Evolutionary conservation across 1,140 invertebrate species (phyloP).

Genomic region (Drosophila insularis): DNA sequence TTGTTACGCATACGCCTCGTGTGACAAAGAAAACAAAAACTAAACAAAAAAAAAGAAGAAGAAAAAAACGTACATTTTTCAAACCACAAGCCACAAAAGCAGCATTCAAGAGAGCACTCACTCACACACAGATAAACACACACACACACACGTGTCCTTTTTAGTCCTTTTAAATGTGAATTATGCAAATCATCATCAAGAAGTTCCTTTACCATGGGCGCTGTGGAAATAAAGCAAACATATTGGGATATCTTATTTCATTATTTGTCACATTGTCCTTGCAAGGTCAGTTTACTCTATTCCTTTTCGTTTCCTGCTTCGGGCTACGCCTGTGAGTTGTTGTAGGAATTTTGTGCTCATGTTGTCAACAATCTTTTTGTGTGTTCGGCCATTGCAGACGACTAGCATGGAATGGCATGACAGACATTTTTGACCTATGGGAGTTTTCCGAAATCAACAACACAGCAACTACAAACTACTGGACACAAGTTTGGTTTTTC

Average conservation of each 20-base stretch:
- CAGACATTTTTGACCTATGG: slow-evolving; percentile 6
- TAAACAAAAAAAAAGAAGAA: background rate
- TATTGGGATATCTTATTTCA: no score
- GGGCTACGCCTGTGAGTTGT: background rate
- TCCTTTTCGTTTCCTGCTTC: background rate
- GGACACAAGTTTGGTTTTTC: slow-evolving; percentile 53
- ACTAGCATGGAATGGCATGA: background rate
- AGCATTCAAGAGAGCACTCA: slow-evolving; percentile 41
- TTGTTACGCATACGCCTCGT: slow-evolving; percentile 71
- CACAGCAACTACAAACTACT: slow-evolving; percentile 6
- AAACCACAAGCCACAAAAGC: slow-evolving; percentile 39
- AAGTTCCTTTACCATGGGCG: background rate
- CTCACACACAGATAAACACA: slow-evolving; percentile 15
- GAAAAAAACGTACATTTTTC: slow-evolving; percentile 40
- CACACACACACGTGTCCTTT: slow-evolving; percentile 21
- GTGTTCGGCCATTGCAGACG: background rate
- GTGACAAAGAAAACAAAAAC: slow-evolving; percentile 51
- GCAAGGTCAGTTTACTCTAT: background rate
- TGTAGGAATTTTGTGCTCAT: slow-evolving; percentile 14
- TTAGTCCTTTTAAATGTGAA: slow-evolving; percentile 19
- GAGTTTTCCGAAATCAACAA: slow-evolving; percentile 9
- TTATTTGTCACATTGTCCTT: no score
- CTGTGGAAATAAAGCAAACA: background rate
- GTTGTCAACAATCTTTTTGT: slow-evolving; percentile 17
- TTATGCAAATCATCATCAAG: slow-evolving; percentile 24